Percentiles rank a stretch among this genome's conserved stretches.
Conservation (phyloP, 1,140 invertebrate species). For the Aphidius gifuensis region DNA sequence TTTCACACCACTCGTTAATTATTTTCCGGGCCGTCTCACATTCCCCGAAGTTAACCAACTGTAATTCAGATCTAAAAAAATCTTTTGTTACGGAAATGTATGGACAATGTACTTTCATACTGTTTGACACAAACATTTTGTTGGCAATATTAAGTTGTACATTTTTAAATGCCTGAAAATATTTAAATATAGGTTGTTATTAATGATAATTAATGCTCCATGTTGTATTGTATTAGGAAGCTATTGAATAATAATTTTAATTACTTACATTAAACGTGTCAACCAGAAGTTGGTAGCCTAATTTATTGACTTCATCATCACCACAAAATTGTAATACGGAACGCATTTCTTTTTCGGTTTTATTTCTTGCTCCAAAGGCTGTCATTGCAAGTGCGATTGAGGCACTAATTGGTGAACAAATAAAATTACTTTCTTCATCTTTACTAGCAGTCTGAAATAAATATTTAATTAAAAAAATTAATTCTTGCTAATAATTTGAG, state of each 20-base stretch:
- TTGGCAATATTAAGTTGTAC: constrained; percentile 63
- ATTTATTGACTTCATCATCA: constrained; percentile 28
- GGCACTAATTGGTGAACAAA: constrained; percentile 61
- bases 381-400: constrained; percentile 58
- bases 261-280: constrained; percentile 26
- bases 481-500: constrained; percentile 27
- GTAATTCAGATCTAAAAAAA: constrained; percentile 55
- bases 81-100: constrained; percentile 4
- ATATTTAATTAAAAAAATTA: neutral
- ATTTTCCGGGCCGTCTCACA: constrained; percentile 44
- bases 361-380: constrained; percentile 57
- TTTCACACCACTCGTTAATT: constrained; percentile 72
- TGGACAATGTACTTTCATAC: constrained; percentile 33
- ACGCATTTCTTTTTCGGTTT: constrained; percentile 57
- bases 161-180: constrained; percentile 38
- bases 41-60: constrained; percentile 58
- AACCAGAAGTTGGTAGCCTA: constrained; percentile 28
- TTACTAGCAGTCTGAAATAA: constrained; percentile 25
- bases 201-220: neutral
- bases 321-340: constrained; percentile 47
- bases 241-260: no score
- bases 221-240: no score
- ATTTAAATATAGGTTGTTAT: constrained; percentile 9
- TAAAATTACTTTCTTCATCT: constrained; percentile 48
- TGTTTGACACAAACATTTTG: constrained; percentile 60